Base-by-base conservation (phyloP, 1,140 invertebrate species). In the Paraescarpia echinospica region DNA sequence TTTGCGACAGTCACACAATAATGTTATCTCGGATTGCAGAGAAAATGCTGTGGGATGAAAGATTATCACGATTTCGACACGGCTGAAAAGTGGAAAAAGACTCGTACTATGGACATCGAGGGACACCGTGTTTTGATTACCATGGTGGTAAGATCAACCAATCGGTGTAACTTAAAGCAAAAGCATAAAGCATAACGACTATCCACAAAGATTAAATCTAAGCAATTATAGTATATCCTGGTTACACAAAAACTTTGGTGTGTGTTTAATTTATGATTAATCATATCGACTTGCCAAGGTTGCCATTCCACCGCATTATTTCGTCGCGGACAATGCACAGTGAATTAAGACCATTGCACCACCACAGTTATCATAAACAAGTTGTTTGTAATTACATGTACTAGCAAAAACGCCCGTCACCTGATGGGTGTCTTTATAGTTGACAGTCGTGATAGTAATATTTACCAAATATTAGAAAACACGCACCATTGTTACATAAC, bases 1-100 rank as follows among this genome's bases (percentile, higher is more conserved):
- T 33, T 41, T 33, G 90, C 34, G n/a, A 2, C 35, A 35, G 0
- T 27, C 18, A 34, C 18, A 90, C 90, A 90, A n/a, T 90, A 31
- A 14, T 34, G 90, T 90, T 41, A 35, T 33, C 35, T 35, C n/a
- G 9, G 8, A 14, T 90, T 90, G 35, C n/a, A 90, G 90, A 18
- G 34, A 35, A 33, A 90, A 31, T 90, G 90, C n/a, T 90, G 90
- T 33, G 90, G 90, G 2, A 34, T 90, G 34, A 35, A 90, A 1
- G 35, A 90, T 41, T 90, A 90, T 41, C 34, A 12, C 18, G 90
- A 90, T 41, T 90, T 90, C 90, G 35, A 90, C 22, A 90, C 14
- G 18, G 90, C 90, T 18, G 35, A 90, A 31, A 90, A 90, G 1
- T 90, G 90, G 90, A 90, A 41, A n/a, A 34, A 31, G n/a, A 35